Percentiles rank a stretch among this genome's conserved stretches.
Conservation (phyloP, 2,797 vertebrate species). For the Tiaroga cobitis region DNA sequence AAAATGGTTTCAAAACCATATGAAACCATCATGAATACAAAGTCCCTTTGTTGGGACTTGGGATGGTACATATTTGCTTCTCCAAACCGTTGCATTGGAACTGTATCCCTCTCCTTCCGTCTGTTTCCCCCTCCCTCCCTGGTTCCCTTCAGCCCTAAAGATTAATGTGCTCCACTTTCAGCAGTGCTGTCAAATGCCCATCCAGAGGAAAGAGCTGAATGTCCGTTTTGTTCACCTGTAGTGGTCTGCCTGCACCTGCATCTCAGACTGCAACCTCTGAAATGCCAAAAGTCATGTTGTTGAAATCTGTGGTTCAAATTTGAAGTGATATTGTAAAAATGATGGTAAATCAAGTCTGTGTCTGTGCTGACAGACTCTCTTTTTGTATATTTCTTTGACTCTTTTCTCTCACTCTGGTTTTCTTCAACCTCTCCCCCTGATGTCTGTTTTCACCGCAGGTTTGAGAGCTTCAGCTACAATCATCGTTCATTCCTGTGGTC, state of each 20-base stretch:
- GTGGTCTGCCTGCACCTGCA: conserved; percentile 15
- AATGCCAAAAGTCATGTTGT: conserved; percentile 50
- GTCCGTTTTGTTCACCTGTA: conserved; percentile 50
- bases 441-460: conserved; percentile 43
- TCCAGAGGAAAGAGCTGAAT: conserved; percentile 40
- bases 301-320: conserved; percentile 42
- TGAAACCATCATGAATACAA: not conserved
- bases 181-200: conserved; percentile 38
- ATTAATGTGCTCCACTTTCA: conserved; percentile 47
- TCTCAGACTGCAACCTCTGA: conserved; percentile 32
- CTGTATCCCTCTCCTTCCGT: conserved; percentile 22
- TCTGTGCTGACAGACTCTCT: conserved; percentile 33
- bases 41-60: conserved; percentile 16
- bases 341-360: conserved; percentile 1
- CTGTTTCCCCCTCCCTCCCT: conserved; percentile 1
- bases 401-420: conserved; percentile 18
- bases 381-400: conserved; percentile 16
- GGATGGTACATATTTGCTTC: conserved; percentile 54
- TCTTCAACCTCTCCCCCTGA: conserved; percentile 31
- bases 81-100: conserved; percentile 46
- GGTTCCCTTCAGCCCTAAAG: conserved; percentile 17
- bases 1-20: not conserved
- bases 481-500: conserved; percentile 36
- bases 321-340: conserved; percentile 13
- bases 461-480: conserved; percentile 42